Base-by-base conservation (phyloP, 2,113 vertebrate species). In the Abramis brama region DNA sequence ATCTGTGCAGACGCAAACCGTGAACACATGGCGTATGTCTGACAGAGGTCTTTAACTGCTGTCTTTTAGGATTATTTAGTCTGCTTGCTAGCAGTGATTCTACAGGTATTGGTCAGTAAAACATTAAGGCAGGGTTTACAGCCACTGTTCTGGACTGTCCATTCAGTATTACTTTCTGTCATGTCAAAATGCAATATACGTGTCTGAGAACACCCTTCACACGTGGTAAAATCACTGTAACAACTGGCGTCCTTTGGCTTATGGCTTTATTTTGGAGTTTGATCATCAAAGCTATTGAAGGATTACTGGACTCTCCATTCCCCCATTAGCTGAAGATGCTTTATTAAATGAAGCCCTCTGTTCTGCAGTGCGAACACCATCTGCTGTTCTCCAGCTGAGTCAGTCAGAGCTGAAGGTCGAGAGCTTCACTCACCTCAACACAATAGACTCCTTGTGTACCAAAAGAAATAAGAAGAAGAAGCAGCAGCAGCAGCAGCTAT, bases 281-380 rank as follows among this genome's bases (percentile, higher is more conserved):
- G 25, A 21, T 23, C 25, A 13, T 59, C 1, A 79, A 9, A 1
- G 13, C n/a, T 55, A 10, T 77, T 59, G 2, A 36, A 25, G 13
- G 71, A n/a, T 57, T 12, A 73, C 36, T 45, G 21, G 66, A 36
- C 66, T 70, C 66, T 68, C 6, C 6, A 66, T 30, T 30, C 2
- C 19, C 15, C 25, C 75, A 78, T 78, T 36, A 78, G n/a, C n/a
- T 52, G 45, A 30, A 75, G 75, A 78, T 78, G 74, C 45, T 76
- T 52, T 50, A 30, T 76, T 39, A 39, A 77, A 57, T 57, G 75
- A 50, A 5, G 30, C 47, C 30, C 33, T 0, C 33, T 52, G 25
- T 68, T 68, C 47, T 21, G 74, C 74, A 55, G 17, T 55, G 2
- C 15, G 7, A 7, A 43, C 39, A 43, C 43, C 9, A 2, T 77